Conservation (phyloP, 2,797 vertebrate genomes). For the Spatula versicolor region DNA sequence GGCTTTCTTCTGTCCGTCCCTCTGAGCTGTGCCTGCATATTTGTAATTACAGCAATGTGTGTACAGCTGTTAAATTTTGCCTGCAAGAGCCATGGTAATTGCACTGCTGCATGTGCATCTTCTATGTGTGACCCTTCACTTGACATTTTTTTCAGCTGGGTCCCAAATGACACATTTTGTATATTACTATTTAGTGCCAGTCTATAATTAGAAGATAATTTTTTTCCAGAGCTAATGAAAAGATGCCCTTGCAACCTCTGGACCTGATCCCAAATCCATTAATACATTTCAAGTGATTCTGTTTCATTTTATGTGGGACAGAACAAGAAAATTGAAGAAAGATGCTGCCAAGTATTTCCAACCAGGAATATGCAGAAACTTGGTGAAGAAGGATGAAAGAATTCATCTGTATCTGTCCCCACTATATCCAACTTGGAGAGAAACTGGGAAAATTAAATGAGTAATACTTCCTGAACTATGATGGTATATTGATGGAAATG, state of each 20-base stretch:
- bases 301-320: conserved; percentile 43
- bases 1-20: background rate
- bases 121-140: background rate
- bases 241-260: conserved; percentile 64
- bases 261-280: conserved; percentile 44
- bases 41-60: background rate
- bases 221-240: conserved; percentile 62
- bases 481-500: conserved; percentile 3
- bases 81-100: background rate
- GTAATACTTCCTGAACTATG: conserved; percentile 31
- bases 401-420: background rate
- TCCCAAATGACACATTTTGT: conserved; percentile 38
- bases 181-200: conserved; percentile 32
- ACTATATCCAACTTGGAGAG: conserved; percentile 4
- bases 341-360: conserved; percentile 14
- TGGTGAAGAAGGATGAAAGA: conserved; percentile 6
- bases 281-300: conserved; percentile 25
- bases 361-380: background rate
- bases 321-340: background rate
- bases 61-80: background rate
- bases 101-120: background rate
- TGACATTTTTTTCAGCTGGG: background rate
- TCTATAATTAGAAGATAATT: conserved; percentile 63
- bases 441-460: conserved; percentile 39
- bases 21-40: background rate